Conservation (phyloP, 2,113 vertebrate species). For the Bettongia penicillata region DNA sequence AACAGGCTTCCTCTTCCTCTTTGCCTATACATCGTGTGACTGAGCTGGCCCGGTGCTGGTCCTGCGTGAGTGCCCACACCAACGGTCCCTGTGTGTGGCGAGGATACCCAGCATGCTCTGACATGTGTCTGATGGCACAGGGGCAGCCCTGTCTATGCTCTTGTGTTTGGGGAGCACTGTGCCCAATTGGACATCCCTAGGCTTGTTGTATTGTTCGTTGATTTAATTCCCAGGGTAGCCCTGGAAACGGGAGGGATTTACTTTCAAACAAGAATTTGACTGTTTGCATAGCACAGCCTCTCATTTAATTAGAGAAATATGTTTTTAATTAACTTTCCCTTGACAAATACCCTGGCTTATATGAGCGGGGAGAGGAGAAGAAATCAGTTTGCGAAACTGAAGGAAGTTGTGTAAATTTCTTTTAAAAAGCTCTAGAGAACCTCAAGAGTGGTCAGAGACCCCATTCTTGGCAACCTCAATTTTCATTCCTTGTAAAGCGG, state of each 20-base stretch:
- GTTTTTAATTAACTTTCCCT: constrained; percentile 77
- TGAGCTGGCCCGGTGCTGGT: neutral
- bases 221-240: constrained; percentile 43
- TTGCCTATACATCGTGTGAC: neutral
- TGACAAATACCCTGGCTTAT: constrained; percentile 67
- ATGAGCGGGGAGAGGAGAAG: constrained; percentile 9
- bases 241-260: constrained; percentile 56
- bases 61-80: neutral
- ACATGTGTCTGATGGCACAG: neutral
- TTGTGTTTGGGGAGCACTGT: neutral
- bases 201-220: neutral
- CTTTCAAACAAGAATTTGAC: constrained; percentile 71
- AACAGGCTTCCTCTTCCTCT: neutral
- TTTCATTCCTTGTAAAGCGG: neutral
- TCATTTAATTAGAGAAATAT: constrained; percentile 76
- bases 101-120: neutral
- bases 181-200: neutral
- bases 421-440: neutral
- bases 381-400: neutral
- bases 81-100: neutral
- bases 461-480: neutral
- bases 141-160: neutral
- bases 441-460: neutral
- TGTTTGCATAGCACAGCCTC: constrained; percentile 70
- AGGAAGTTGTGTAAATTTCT: neutral